Evolutionary conservation across 2,888 invertebrate genomes (phyloP), one percentile per base, ranked within the genome.

Genomic region (Siphonodentalium dalli): DNA sequence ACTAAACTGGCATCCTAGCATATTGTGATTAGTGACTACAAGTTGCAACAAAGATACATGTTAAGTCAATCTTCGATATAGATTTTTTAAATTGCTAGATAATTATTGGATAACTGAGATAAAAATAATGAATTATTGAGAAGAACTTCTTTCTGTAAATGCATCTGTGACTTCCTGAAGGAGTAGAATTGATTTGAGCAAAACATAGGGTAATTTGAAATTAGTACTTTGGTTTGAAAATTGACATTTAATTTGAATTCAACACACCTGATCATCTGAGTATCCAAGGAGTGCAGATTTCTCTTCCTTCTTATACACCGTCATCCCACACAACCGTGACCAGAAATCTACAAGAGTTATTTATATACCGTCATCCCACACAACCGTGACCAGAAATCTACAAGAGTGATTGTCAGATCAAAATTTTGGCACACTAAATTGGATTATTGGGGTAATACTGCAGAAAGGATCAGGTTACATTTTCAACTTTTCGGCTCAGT

Each of bases 341-440:
- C 97, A 98, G 81, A 92, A 98, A 13, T 87, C 86, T 83, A 67
- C 35, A 68, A 66, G n/a, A 46, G 23, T 35, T 27, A 44, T 8
- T 11, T 11, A 55, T 87, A 87, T 38, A 92, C 80, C 66, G 87
- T 87, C 84, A 97, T 86, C 3, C 88, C 87, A 28, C 94, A 85
- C 24, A 92, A 82, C 9, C 87, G 87, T 60, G 87, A 87, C 96
- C 97, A 98, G 81, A 92, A 98, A 13, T 87, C 86, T 83, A 67
- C 35, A 68, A 66, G n/a, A 46, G 23, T 35, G 27, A 44, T 8
- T 11, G n/a, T n/a, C n/a, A n/a, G n/a, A n/a, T n/a, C n/a, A n/a
- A n/a, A n/a, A n/a, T n/a, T n/a, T n/a, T n/a, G n/a, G n/a, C n/a
- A n/a, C n/a, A n/a, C n/a, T n/a, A n/a, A n/a, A n/a, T n/a, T n/a